phyloP scores from a whole-genome alignment of 2,113 vertebrate species.

The Salvelinus alpinus region DNA sequence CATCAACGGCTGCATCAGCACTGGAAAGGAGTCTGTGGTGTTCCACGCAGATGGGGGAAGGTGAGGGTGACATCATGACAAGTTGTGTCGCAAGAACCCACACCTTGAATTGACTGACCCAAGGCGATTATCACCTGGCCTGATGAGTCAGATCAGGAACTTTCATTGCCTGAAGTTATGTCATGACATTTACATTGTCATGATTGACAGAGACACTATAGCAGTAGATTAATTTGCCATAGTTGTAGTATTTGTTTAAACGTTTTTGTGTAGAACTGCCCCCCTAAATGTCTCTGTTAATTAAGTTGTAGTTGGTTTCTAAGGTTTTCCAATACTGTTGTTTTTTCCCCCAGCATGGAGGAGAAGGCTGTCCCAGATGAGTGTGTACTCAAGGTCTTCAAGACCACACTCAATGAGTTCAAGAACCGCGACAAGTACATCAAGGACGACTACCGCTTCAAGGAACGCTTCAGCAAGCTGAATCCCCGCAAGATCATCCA shows the following conservation, averaged over 20 bases:
- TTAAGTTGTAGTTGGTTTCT: not conserved
- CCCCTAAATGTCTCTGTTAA: too few species aligned
- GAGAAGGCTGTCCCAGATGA: conserved; percentile 83
- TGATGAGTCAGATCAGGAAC: too few species aligned
- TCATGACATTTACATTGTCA: too few species aligned
- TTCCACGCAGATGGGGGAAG: conserved; percentile 94
- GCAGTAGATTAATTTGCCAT: too few species aligned
- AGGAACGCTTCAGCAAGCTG: conserved; percentile 94
- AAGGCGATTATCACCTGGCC: too few species aligned
- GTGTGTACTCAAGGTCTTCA: conserved; percentile 96
- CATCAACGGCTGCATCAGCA: conserved; percentile 96
- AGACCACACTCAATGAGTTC: conserved; percentile 98
- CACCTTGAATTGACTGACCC: not conserved
- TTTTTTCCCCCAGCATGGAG: conserved; percentile 66
- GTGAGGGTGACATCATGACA: conserved; percentile 62
- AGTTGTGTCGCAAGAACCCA: not conserved
- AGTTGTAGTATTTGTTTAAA: too few species aligned
- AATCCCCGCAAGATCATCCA: conserved; percentile 96
- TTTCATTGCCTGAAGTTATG: too few species aligned
- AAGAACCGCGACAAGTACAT: conserved; percentile 98
- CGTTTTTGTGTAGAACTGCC: too few species aligned
- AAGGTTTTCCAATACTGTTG: not conserved
- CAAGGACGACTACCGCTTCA: conserved; percentile 98
- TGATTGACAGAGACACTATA: too few species aligned
- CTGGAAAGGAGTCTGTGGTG: conserved; percentile 96